These are phyloP conservation scores for Intoshia linei DNA, from an alignment of 1,140 invertebrate genomes.

Conservation along the genomic window DNA sequence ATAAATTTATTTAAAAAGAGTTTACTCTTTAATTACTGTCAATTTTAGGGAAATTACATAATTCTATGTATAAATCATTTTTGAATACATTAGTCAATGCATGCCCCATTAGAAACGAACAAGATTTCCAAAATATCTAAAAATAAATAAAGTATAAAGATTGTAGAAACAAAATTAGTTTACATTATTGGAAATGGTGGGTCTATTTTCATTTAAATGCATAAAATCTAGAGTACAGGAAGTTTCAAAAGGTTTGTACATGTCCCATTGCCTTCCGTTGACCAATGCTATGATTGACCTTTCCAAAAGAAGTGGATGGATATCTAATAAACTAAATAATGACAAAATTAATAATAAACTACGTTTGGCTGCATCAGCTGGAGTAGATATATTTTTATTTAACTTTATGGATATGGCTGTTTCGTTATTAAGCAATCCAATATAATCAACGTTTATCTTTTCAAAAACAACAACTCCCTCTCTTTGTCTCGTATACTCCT, in stretches of 20 bases:
- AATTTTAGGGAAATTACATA: slow-evolving; percentile 51
- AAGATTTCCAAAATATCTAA: slow-evolving; percentile 52
- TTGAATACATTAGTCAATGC: slow-evolving; percentile 42
- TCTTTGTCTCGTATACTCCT: too few species aligned
- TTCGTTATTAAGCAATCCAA: too few species aligned
- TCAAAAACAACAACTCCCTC: not conserved
- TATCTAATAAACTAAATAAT: slow-evolving; percentile 25
- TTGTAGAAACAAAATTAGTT: slow-evolving; percentile 7
- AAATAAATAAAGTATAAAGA: slow-evolving; percentile 3
- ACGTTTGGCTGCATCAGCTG: not conserved
- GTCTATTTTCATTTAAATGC: slow-evolving; percentile 36
- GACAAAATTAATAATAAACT: not conserved
- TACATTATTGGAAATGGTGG: slow-evolving; percentile 18
- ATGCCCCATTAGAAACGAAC: slow-evolving; percentile 49
- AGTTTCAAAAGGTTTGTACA: slow-evolving; percentile 45
- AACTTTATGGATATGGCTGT: too few species aligned
- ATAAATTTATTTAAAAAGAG: too few species aligned
- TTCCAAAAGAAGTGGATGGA: slow-evolving; percentile 36
- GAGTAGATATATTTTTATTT: not conserved
- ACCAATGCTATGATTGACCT: slow-evolving; percentile 42
- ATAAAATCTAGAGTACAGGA: slow-evolving; percentile 45
- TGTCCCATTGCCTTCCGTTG: slow-evolving; percentile 47
- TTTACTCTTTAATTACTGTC: too few species aligned
- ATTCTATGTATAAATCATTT: slow-evolving; percentile 34
- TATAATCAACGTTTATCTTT: not conserved